Percentiles rank a stretch among this genome's conserved stretches.
Conservation (phyloP, 1,140 invertebrate genomes). For the Drosophila suzukii region DNA sequence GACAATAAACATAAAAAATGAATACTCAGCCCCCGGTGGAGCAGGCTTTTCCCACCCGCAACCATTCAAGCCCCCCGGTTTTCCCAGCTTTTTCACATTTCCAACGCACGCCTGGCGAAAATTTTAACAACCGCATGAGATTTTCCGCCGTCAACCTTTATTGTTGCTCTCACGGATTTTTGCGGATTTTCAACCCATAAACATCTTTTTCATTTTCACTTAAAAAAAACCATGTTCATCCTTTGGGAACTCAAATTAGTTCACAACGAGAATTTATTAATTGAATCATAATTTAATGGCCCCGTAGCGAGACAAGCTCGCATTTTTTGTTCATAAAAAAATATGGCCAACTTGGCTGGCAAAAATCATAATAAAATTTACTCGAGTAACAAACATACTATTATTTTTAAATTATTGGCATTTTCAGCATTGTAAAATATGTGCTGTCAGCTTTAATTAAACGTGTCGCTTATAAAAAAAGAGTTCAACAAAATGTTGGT, state of each 20-base stretch:
- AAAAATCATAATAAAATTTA: conserved; percentile 2
- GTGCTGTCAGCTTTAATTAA: no score
- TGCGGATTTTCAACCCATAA: conserved; percentile 66
- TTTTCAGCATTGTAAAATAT: neutral
- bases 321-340: conserved; percentile 14
- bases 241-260: conserved; percentile 58
- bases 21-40: conserved; percentile 47
- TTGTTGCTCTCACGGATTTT: conserved; percentile 59
- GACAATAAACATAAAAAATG: conserved; percentile 82
- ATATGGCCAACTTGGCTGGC: neutral
- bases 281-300: conserved; percentile 66
- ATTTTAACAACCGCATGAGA: conserved; percentile 68
- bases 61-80: neutral
- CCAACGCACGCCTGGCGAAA: conserved; percentile 45
- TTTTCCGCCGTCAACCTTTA: conserved; percentile 61
- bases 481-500: neutral
- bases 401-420: neutral
- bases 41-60: conserved; percentile 5
- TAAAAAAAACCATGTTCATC: conserved; percentile 6
- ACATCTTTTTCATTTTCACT: conserved; percentile 45
- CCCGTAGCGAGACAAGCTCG: neutral
- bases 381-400: neutral
- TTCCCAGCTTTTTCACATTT: conserved; percentile 36
- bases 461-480: neutral
- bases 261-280: conserved; percentile 64